Evolutionary conservation across 2,113 vertebrate genomes (phyloP).

Genomic region (Leptosomus discolor): DNA sequence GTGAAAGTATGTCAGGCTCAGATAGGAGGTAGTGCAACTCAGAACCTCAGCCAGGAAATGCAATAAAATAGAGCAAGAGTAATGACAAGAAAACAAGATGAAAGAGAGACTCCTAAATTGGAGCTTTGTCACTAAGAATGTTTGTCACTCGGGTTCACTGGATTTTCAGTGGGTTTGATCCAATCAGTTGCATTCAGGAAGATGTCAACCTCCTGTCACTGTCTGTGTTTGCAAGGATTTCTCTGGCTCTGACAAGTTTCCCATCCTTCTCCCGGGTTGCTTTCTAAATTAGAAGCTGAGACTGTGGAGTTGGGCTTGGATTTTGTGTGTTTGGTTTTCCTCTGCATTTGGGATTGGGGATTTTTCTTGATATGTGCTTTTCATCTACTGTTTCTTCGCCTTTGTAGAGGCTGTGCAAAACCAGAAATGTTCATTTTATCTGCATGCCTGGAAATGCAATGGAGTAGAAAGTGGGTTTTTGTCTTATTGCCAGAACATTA

Average conservation of each 20-base stretch:
- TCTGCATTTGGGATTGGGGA: background rate
- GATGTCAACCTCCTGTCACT: conserved; percentile 8
- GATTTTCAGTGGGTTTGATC: conserved; percentile 1
- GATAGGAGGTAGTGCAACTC: background rate
- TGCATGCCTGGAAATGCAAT: conserved; percentile 17
- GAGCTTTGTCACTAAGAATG: conserved; percentile 17
- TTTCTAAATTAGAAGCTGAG: conserved; percentile 23
- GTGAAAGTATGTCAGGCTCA: background rate
- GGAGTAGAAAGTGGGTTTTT: background rate
- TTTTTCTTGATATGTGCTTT: conserved; percentile 1
- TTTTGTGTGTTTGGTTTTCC: background rate
- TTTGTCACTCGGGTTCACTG: conserved; percentile 25
- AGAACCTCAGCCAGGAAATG: background rate
- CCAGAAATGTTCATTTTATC: background rate
- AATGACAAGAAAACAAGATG: background rate
- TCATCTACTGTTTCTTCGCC: background rate
- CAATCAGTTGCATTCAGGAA: conserved; percentile 11
- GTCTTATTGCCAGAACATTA: conserved; percentile 1
- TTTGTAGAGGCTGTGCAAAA: background rate
- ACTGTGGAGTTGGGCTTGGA: background rate
- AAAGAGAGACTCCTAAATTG: background rate
- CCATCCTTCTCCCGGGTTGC: background rate
- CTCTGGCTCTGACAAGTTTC: background rate
- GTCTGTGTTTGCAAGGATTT: background rate
- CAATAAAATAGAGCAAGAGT: background rate